Evolutionary conservation across 2,888 invertebrate species (phyloP), one percentile per base, ranked within the genome.

Genomic region (Orthosia gothica): DNA sequence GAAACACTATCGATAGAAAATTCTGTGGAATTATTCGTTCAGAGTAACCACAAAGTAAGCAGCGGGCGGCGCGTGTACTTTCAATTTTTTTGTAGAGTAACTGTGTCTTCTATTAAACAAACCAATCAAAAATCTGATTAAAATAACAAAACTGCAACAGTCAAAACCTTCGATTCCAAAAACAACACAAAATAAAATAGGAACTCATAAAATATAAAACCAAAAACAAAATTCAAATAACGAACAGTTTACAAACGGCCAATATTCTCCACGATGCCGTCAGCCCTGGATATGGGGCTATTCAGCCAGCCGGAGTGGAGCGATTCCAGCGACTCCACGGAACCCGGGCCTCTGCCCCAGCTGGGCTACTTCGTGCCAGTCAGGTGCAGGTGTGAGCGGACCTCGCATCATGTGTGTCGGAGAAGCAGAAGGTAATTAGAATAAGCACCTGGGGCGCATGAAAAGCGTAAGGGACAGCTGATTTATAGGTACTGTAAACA

Each of bases 311-410:
- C 96, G 11, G 96, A 96, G 87, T 96, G 96, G 95, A 96, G 96
- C 79, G 95, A 96, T 81, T 96, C 96, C 64, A 95, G 95, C 69
- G 96, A 95, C 59, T 95, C 95, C 5, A 87, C 91, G 55, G 94
- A 94, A 65, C 95, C 95, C 9, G 91, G 93, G 2, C 95, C 96
- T 3, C 73, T 96, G 67, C 97, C 97, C 13, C 97, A 97, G 88
- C 91, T 97, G 84, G 97, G 97, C 1, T 97, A 97, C 89, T 97
- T 97, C 89, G 97, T 97, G 83, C 97, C 97, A 12, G 96, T 97
- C 80, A 93, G 96, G 74, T 97, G 96, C 89, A 92, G 93, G 52
- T 96, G 95, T 81, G 95, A 95, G 54, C 89, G 95, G 89, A 89
- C 91, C 87, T 91, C 94, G 88, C 92, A 92, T 57, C 95, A 96